Evolutionary conservation across 2,888 invertebrate genomes (phyloP), one percentile per base, ranked within the genome.

Genomic region (Limnephilus rhombicus): DNA sequence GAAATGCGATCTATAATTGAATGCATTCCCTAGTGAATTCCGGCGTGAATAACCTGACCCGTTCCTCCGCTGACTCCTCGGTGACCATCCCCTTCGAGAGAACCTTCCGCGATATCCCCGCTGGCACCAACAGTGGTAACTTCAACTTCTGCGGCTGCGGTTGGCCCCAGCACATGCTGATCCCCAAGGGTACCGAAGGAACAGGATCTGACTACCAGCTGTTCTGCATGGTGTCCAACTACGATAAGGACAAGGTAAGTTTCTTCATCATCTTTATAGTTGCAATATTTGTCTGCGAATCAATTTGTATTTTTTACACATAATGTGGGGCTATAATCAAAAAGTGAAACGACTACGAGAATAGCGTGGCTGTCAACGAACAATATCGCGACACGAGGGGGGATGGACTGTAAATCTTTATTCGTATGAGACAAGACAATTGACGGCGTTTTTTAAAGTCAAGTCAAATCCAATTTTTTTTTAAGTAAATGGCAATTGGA

Each of bases 141-240:
- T 96, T 96, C 94, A 97, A 97, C 94, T 97, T 96, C 95, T 97
- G 97, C 94, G 97, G 97, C 15, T 97, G 97, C 93, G 97, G 97
- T 91, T 97, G 97, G 97, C 97, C 97, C 0, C 96, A 97, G 90
- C 97, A 97, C 93, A 96, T 97, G 95, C 95, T 97, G 11, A 94
- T 97, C 88, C 97, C 97, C 0, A 96, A 96, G 94, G 97, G 97
- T 45, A 96, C 94, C 12, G 94, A 95, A 9, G 95, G 96, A 93
- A n/a, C 7, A 1, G 97, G 97, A 80, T 96, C 95, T 94, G 94
- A 94, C 1, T 96, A 96, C 94, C 95, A 96, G 92, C 94, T 97
- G 34, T 97, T 97, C 94, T 96, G 96, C 89, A 97, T 97, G 97
- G 95, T 97, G 89, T 97, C 97, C 31, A 96, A 97, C 94, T 96